Percentiles rank a stretch among this genome's conserved stretches.
Evolutionary conservation across 2,797 vertebrate species (phyloP).

Genomic region (Sebastes wilsoni): DNA sequence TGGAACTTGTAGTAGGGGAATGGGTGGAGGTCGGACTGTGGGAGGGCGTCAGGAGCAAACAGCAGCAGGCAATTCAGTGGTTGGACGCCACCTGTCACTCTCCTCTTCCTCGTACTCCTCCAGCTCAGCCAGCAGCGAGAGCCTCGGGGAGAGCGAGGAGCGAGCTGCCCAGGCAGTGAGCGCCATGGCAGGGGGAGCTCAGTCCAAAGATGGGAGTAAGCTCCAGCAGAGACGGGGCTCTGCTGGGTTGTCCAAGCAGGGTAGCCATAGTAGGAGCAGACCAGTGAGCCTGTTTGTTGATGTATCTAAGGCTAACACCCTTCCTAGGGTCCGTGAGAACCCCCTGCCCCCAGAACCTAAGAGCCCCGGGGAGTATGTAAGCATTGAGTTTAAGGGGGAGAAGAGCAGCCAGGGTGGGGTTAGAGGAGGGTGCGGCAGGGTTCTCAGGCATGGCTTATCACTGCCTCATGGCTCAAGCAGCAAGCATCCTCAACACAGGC

Average conservation of each 20-base stretch:
- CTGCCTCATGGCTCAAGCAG: slow-evolving; percentile 59
- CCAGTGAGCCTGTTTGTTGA: slow-evolving; percentile 85
- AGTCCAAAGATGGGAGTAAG: slow-evolving; percentile 66
- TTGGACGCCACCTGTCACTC: slow-evolving; percentile 76
- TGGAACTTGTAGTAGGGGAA: slow-evolving; percentile 58
- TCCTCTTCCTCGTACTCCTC: slow-evolving; percentile 85
- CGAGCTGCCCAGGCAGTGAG: slow-evolving; percentile 31
- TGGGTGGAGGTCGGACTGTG: slow-evolving; percentile 47
- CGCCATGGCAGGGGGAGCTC: slow-evolving; percentile 38
- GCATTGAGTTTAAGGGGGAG: slow-evolving; percentile 82
- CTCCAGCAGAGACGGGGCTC: slow-evolving; percentile 64
- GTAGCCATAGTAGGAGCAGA: slow-evolving; percentile 67
- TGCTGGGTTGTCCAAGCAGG: slow-evolving; percentile 67
- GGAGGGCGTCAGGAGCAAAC: slow-evolving; percentile 68
- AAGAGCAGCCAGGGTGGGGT: slow-evolving; percentile 36
- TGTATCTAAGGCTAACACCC: slow-evolving; percentile 85
- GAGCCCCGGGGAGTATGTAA: slow-evolving; percentile 85
- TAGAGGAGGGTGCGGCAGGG: slow-evolving; percentile 51
- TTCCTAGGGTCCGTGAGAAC: slow-evolving; percentile 83
- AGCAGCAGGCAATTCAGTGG: slow-evolving; percentile 33
- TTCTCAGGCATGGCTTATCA: slow-evolving; percentile 63
- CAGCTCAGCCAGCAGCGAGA: slow-evolving; percentile 86
- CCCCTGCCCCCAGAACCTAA: slow-evolving; percentile 82
- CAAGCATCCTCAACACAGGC: slow-evolving; percentile 68
- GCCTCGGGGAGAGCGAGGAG: slow-evolving; percentile 83